Conservation (phyloP, 1,140 invertebrate species). For the Drosophila sechellia region DNA sequence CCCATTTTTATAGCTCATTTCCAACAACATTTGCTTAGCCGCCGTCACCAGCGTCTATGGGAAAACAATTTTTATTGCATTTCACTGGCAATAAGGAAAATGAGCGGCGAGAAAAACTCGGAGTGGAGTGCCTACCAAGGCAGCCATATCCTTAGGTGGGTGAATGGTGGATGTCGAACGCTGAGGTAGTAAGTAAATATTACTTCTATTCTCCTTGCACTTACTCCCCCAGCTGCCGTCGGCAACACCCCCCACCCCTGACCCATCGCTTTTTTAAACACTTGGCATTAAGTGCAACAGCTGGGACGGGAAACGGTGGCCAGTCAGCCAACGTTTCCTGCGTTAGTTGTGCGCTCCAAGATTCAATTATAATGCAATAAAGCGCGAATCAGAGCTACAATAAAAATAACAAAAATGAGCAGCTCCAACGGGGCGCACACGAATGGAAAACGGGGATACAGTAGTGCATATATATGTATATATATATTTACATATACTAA, state of each 20-base stretch:
- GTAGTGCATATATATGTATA: slow-evolving; percentile 19
- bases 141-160: no score
- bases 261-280: slow-evolving; percentile 66
- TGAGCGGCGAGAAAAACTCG: slow-evolving; percentile 28
- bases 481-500: background rate
- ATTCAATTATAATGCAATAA: slow-evolving; percentile 84
- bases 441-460: slow-evolving; percentile 23
- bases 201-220: slow-evolving; percentile 42
- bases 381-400: slow-evolving; percentile 82
- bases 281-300: slow-evolving; percentile 80
- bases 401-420: slow-evolving; percentile 74
- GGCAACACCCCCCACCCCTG: background rate
- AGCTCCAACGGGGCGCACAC: slow-evolving; percentile 18
- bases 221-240: slow-evolving; percentile 12
- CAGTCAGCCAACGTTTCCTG: slow-evolving; percentile 78
- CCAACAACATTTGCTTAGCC: slow-evolving; percentile 79
- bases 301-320: slow-evolving; percentile 52
- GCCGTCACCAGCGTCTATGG: slow-evolving; percentile 59
- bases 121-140: no score
- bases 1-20: slow-evolving; percentile 82
- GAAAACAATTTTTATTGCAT: slow-evolving; percentile 82
- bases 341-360: slow-evolving; percentile 81
- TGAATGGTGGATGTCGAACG: slow-evolving; percentile 26
- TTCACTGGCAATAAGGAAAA: slow-evolving; percentile 75
- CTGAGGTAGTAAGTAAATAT: slow-evolving; percentile 73